Conservation (phyloP, 2,888 invertebrate genomes). For the Chromoteleia sp. region DNA sequence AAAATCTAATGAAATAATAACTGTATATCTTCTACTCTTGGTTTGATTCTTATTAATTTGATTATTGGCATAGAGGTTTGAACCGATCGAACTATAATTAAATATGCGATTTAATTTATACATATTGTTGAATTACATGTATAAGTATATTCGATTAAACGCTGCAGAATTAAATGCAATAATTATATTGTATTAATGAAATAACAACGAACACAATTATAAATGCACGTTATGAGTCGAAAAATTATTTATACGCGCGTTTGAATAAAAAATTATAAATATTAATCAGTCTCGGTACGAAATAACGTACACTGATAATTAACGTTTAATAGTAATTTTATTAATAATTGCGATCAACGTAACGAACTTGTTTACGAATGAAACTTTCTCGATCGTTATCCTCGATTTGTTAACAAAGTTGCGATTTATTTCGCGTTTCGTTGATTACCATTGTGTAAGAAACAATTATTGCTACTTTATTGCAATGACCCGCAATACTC, state of each 20-base stretch:
- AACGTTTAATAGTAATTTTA: no score
- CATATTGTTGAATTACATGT: conserved; percentile 2
- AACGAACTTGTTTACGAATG: no score
- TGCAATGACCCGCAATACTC: no score
- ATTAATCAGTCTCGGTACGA: no score
- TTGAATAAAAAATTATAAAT: no score
- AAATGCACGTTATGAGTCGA: no score
- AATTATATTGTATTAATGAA: conserved; percentile 12
- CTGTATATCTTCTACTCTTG: conserved; percentile 21
- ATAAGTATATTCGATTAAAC: conserved; percentile 10
- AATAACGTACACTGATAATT: no score
- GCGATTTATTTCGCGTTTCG: background rate
- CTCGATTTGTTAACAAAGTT: background rate
- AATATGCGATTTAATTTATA: conserved; percentile 12
- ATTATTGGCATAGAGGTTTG: conserved; percentile 18
- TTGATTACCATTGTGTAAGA: conserved; percentile 9
- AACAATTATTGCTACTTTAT: conserved; percentile 2
- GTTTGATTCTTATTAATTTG: conserved; percentile 19
- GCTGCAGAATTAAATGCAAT: conserved; percentile 1
- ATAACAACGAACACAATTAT: no score
- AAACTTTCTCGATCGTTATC: no score
- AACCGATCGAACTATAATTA: conserved; percentile 27
- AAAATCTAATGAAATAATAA: conserved; percentile 39
- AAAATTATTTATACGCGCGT: no score
- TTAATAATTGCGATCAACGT: no score